Evolutionary conservation across 1,140 invertebrate species (phyloP).

Genomic region (Lysiphlebus fabarum): DNA sequence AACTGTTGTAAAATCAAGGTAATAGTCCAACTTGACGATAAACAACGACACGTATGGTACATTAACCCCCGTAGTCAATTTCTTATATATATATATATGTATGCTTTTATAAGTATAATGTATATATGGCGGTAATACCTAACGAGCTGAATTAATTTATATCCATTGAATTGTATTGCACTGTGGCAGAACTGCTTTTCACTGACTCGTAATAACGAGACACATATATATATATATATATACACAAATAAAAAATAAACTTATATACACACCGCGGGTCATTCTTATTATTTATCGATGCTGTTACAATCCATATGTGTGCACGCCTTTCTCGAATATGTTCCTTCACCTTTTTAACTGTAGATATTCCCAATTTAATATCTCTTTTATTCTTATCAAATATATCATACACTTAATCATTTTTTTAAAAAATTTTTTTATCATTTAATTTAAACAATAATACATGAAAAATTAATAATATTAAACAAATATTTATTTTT

Average conservation of each 20-base stretch:
- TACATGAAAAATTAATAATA: too few relatives aligned
- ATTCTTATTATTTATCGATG: constrained; percentile 33
- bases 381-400: too few relatives aligned
- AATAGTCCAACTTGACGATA: constrained; percentile 12
- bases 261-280: constrained; percentile 21
- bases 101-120: neutral
- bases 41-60: constrained; percentile 5
- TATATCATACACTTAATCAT: too few relatives aligned
- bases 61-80: constrained; percentile 14
- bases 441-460: too few relatives aligned
- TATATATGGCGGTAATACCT: neutral
- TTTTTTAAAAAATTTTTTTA: too few relatives aligned
- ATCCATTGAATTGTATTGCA: constrained; percentile 32
- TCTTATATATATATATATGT: constrained; percentile 2
- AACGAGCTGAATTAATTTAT: constrained; percentile 47
- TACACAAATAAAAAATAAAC: neutral
- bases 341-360: too few relatives aligned
- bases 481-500: too few relatives aligned
- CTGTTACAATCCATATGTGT: too few relatives aligned
- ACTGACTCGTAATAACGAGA: constrained; percentile 36
- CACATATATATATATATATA: neutral
- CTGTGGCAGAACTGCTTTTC: constrained; percentile 33
- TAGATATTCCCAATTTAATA: too few relatives aligned
- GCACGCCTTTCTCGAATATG: too few relatives aligned
- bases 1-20: constrained; percentile 7